Base-by-base conservation (phyloP, 2,113 vertebrate species). In the Catharus fuscescens region DNA sequence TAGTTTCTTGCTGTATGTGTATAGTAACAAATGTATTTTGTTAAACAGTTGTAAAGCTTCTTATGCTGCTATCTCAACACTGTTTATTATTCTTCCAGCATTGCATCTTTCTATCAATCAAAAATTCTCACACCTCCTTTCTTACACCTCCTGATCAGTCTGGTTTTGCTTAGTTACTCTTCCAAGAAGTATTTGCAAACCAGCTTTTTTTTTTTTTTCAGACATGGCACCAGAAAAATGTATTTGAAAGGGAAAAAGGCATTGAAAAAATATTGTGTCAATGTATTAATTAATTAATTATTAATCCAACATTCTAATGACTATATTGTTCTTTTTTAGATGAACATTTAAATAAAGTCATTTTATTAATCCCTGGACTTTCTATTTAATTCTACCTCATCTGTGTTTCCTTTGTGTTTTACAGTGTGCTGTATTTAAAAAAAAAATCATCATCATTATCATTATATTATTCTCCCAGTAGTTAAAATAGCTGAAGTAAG, bases 1-100 rank as follows among this genome's bases (percentile, higher is more conserved):
- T 59, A 93, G 17, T 91, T 96, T 81, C 78, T 93, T 92, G 72
- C 61, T 92, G 83, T 69, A 91, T 52, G 26, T 87, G 40, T 76
- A 74, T 69, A 96, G 78, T 78, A 95, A 67, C 1, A 88, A 97
- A 87, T 9, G 15, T 45, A 52, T 96, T 97, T 87, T 94, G 93
- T 93, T 94, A 97, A 97, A 97, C 73, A 96, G 70, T 92, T 96
- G 70, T 82, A 78, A 97, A 93, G 32, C 52, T 80, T 95, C 84
- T 95, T 94, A 21, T 93, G 64, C 71, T 91, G 60, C 81, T 96
- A 45, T 94, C 95, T 96, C 86, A 96, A 90, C 77, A 88, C 44
- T 93, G 38, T 80, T 97, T 95, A 83, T 90, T 92, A 87, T 65
- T 78, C 60, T 95, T 97, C 70, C 42, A 95, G 31, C 17, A n/a